Evolutionary conservation across 2,888 invertebrate species (phyloP), one percentile per base, ranked within the genome.

Genomic region (Eristalis tenax): DNA sequence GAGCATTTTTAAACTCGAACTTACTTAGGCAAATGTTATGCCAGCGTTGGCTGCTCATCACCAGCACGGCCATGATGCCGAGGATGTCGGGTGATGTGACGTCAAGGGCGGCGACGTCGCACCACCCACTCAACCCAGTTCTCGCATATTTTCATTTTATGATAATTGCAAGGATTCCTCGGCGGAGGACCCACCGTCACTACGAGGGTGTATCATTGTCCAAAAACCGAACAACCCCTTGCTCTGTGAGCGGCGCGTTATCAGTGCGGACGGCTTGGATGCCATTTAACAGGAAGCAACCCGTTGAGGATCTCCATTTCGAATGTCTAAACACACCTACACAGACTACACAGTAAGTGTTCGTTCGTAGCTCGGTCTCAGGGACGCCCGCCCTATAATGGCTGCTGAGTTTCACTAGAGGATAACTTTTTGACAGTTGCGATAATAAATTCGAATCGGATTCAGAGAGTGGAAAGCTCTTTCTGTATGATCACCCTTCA

Each of bases 211-310:
- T 43, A 66, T 73, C 11, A 15, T 69, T 43, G 32, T 35, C 32
- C 18, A 13, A 32, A n/a, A n/a, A 64, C n/a, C 13, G 23, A 28
- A 56, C 26, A 80, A 66, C 66, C 80, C 80, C 22, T 56, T 76
- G 81, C 80, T 65, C 65, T 43, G 23, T 35, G 70, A 70, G 61
- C 56, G 15, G 80, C 66, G 76, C 76, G 71, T 76, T 81, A 85
- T 81, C 84, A 85, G 61, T 68, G 23, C 70, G n/a, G n/a, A n/a
- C n/a, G 71, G 73, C 70, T 85, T 63, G 84, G 81, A 85, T 76
- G 81, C 68, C 81, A 81, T 85, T 85, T 85, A 81, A 81, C 76
- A 81, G 81, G 71, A 76, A 81, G 66, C 35, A 76, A 76, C 68
- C 40, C 56, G 71, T 73, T 85, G 76, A 43, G 76, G 70, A 71